A percentile compares a stretch with the other conserved stretches of the same genome.
Evolutionary conservation across 2,888 invertebrate species (phyloP).

Genomic region (Camponotus fellah): DNA sequence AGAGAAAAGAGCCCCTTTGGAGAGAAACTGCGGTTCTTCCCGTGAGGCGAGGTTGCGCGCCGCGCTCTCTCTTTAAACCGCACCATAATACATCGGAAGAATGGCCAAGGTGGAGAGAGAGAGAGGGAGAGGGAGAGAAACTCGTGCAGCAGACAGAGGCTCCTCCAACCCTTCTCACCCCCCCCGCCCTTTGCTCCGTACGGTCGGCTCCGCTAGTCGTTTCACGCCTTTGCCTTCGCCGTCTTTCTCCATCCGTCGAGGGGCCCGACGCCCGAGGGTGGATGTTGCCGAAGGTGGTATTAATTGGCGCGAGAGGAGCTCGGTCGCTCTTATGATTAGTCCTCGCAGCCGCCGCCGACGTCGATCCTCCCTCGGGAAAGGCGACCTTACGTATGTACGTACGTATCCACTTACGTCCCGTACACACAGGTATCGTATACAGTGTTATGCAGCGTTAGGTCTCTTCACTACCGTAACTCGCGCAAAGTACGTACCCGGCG

Average conservation of each 20-base stretch:
- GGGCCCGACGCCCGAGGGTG: constrained; percentile 63
- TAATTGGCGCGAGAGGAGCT: constrained; percentile 82
- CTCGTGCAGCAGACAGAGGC: constrained; percentile 27
- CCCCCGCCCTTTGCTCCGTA: constrained; percentile 22
- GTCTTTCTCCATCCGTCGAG: constrained; percentile 4
- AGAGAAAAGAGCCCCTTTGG: constrained; percentile 43
- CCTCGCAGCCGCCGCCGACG: constrained; percentile 76
- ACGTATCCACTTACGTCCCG: constrained; percentile 30
- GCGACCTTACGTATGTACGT: constrained; percentile 24
- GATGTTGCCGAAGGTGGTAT: constrained; percentile 84
- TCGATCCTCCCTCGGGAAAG: constrained; percentile 63
- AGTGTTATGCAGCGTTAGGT: background rate
- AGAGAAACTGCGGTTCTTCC: constrained; percentile 49
- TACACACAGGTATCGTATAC: no score
- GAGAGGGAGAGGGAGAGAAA: constrained; percentile 24
- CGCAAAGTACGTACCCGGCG: background rate
- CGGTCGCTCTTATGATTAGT: constrained; percentile 80
- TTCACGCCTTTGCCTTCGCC: constrained; percentile 46
- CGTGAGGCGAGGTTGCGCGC: constrained; percentile 56
- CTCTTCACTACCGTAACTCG: background rate
- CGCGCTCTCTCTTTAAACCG: constrained; percentile 51
- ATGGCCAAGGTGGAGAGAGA: constrained; percentile 28
- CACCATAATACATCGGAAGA: constrained; percentile 55
- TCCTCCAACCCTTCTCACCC: constrained; percentile 26
- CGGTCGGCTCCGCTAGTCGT: constrained; percentile 31